These are phyloP conservation scores for Morone saxatilis DNA, from an alignment of 2,113 vertebrate genomes.

Conservation along the genomic window DNA sequence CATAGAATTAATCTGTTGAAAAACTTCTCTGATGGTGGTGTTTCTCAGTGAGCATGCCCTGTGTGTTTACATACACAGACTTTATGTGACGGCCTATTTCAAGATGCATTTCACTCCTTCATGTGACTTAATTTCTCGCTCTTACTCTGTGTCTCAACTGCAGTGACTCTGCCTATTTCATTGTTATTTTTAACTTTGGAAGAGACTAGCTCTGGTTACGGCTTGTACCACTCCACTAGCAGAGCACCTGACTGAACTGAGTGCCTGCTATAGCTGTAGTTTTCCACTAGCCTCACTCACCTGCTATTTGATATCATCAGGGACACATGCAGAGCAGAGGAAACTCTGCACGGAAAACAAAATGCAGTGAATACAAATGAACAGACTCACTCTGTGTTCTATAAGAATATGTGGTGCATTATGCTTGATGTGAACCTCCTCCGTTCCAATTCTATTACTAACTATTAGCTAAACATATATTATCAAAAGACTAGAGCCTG, in stretches of 20 bases:
- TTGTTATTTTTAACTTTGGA: constrained; percentile 84
- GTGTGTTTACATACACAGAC: constrained; percentile 37
- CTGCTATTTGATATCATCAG: constrained; percentile 56
- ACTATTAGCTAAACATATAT: background rate
- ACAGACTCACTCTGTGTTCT: background rate
- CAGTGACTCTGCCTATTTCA: constrained; percentile 52
- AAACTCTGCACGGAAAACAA: background rate
- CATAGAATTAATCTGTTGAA: background rate
- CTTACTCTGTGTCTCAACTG: background rate
- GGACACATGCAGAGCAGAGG: constrained; percentile 18
- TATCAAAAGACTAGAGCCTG: background rate
- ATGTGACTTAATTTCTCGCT: background rate
- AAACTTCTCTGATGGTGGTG: background rate
- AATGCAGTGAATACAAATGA: constrained; percentile 12
- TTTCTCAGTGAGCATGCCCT: background rate
- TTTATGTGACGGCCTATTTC: constrained; percentile 29
- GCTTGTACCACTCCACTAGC: constrained; percentile 26
- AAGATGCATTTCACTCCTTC: constrained; percentile 28
- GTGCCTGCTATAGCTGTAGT: constrained; percentile 63
- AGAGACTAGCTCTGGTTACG: constrained; percentile 79
- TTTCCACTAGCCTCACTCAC: constrained; percentile 69
- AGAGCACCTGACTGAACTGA: constrained; percentile 52
- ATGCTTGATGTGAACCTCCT: background rate
- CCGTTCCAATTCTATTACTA: background rate
- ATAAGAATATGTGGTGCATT: constrained; percentile 10